A percentile compares a stretch with the other conserved stretches of the same genome.
Conservation (phyloP, 1,140 invertebrate species). For the Hylaeus anthracinus region DNA sequence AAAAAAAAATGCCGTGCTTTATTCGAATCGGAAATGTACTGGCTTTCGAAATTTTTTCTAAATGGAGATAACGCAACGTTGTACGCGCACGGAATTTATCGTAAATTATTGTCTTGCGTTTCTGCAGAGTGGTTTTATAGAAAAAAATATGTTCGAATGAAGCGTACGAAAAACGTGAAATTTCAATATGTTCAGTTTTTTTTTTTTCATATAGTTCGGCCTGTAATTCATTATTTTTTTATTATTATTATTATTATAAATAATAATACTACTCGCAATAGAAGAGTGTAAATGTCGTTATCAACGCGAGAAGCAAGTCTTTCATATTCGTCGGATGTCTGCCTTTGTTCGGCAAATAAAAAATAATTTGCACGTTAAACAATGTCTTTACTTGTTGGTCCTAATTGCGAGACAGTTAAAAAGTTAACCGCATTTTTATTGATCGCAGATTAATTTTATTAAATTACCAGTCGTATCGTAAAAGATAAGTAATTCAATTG, state of each 20-base stretch:
- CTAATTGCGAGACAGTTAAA: not conserved
- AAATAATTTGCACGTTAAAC: too few species aligned
- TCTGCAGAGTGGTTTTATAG: not conserved
- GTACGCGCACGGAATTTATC: conserved; percentile 21
- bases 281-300: too few species aligned
- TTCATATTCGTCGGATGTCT: too few species aligned
- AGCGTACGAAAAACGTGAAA: conserved; percentile 21
- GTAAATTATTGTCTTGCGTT: conserved; percentile 45
- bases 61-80: conserved; percentile 15
- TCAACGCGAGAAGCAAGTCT: too few species aligned
- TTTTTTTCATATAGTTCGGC: conserved; percentile 13
- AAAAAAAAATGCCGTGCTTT: not conserved
- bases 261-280: not conserved
- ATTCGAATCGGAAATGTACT: not conserved
- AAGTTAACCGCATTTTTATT: conserved; percentile 14
- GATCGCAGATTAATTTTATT: not conserved
- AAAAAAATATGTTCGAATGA: not conserved
- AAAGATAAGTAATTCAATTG: conserved; percentile 37
- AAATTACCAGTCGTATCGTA: conserved; percentile 23
- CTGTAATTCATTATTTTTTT: conserved; percentile 6
- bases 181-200: conserved; percentile 20
- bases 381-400: not conserved
- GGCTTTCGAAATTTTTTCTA: conserved; percentile 28
- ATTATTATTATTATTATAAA: too few species aligned
- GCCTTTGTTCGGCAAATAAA: too few species aligned